These are phyloP conservation scores for Malurus splendens DNA, from an alignment of 2,797 vertebrate species.

Conservation along the genomic window DNA sequence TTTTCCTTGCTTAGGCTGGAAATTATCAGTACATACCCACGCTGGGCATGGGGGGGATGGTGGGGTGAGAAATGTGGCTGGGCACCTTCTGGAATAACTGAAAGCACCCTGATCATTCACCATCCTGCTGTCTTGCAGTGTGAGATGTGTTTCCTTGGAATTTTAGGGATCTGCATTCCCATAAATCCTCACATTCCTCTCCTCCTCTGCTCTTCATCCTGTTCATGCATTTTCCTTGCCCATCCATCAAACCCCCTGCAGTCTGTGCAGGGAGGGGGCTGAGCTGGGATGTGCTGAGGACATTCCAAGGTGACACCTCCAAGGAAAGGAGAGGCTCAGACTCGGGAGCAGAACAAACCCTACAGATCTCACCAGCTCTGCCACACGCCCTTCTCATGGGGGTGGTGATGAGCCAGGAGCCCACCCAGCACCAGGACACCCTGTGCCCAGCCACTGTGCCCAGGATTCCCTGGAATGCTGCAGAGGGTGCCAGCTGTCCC, in stretches of 20 bases:
- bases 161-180: background rate
- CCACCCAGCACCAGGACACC: background rate
- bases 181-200: background rate
- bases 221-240: background rate
- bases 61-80: too few relatives aligned
- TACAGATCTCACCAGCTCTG: background rate
- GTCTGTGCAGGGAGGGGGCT: background rate
- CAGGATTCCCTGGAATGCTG: background rate
- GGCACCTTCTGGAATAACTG: too few relatives aligned
- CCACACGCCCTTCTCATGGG: fast-evolving
- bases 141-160: too few relatives aligned
- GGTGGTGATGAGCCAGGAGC: background rate
- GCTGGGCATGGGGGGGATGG: too few relatives aligned
- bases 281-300: background rate
- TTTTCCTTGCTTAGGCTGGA: too few relatives aligned
- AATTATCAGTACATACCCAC: too few relatives aligned
- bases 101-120: too few relatives aligned
- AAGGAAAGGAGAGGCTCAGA: background rate
- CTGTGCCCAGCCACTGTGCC: background rate
- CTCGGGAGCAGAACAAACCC: background rate
- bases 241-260: background rate
- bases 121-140: too few relatives aligned
- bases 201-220: background rate
- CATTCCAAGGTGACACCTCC: background rate
- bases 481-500: background rate